phyloP scores from a whole-genome alignment of 2,797 vertebrate species.

The Ciconia nigra region DNA sequence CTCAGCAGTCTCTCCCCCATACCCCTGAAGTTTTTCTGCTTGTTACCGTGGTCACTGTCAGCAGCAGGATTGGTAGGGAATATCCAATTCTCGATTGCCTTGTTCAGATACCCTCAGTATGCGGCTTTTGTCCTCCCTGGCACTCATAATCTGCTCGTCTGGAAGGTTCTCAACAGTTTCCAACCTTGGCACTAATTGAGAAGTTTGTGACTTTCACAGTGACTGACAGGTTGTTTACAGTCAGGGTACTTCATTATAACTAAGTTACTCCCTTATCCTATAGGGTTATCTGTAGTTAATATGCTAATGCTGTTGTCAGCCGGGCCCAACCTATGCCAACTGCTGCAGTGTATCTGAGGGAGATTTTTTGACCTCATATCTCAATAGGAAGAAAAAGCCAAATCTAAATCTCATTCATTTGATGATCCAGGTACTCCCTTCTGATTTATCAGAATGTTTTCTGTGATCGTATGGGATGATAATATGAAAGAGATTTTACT shows the following conservation, averaged over 20 bases:
- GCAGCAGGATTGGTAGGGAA: background rate
- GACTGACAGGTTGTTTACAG: background rate
- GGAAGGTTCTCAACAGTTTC: background rate
- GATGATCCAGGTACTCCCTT: background rate
- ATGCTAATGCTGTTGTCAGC: background rate
- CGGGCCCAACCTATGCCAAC: background rate
- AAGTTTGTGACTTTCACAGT: background rate
- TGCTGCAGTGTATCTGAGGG: background rate
- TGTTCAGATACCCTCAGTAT: background rate
- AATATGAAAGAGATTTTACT: background rate
- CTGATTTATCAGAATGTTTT: background rate
- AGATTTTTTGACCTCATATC: background rate
- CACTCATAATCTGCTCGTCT: background rate
- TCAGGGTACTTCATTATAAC: background rate
- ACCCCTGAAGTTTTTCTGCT: background rate
- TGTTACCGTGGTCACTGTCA: background rate
- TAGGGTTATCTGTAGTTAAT: background rate
- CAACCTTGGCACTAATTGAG: background rate
- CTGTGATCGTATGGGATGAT: background rate
- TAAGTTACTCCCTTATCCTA: background rate
- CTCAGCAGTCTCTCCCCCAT: background rate
- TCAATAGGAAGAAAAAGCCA: background rate
- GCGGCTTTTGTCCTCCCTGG: background rate
- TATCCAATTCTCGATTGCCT: background rate
- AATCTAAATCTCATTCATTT: background rate